Conservation (phyloP, 2,888 invertebrate species). For the Rhorus exstirpatorius region DNA sequence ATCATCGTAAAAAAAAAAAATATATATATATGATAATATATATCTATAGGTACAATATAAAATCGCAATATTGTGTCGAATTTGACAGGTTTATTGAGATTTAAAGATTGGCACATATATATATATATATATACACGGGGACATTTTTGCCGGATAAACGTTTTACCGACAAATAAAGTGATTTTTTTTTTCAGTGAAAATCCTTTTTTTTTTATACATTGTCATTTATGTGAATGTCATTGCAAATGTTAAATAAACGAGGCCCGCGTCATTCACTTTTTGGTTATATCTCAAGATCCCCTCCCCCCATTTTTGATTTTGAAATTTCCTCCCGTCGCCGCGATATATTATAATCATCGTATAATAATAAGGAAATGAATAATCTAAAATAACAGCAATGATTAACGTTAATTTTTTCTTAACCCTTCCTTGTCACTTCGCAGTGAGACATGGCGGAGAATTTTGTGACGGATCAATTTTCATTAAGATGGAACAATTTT, state of each 20-base stretch:
- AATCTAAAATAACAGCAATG: no score
- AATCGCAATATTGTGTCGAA: slow-evolving; percentile 12
- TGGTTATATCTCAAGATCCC: slow-evolving; percentile 9
- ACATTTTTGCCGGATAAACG: neutral
- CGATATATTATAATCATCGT: neutral
- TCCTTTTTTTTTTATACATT: neutral
- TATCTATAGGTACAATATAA: neutral
- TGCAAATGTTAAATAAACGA: slow-evolving; percentile 9
- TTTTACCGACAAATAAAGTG: neutral
- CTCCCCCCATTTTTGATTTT: neutral
- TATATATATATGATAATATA: slow-evolving; percentile 22
- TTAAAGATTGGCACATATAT: neutral
- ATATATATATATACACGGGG: no score
- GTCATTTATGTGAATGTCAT: neutral
- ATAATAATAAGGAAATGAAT: no score
- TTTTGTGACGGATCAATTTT: slow-evolving; percentile 76
- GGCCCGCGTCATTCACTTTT: neutral
- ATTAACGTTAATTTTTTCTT: neutral
- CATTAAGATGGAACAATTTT: slow-evolving; percentile 86
- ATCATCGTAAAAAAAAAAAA: slow-evolving; percentile 35
- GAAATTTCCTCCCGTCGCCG: neutral
- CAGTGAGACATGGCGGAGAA: slow-evolving; percentile 72
- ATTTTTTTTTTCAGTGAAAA: no score
- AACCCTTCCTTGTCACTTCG: neutral
- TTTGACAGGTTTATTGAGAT: slow-evolving; percentile 1